Evolutionary conservation across 2,888 invertebrate genomes (phyloP).

Genomic region (Oligia strigilis): DNA sequence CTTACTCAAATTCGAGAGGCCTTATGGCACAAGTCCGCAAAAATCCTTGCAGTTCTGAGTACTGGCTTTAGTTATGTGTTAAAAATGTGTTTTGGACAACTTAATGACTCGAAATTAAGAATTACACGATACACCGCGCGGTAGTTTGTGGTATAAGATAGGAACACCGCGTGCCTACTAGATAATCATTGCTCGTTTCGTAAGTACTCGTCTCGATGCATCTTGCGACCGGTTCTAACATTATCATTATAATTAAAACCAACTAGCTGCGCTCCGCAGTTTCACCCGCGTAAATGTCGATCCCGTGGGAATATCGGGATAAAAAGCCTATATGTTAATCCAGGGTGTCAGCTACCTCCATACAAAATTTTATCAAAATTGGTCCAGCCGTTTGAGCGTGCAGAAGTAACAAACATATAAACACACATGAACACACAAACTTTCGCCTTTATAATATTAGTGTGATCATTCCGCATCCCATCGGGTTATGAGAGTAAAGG

Average conservation of each 20-base stretch:
- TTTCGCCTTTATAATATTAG: too few relatives aligned
- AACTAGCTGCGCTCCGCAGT: too few relatives aligned
- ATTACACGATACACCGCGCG: too few relatives aligned
- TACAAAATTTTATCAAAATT: too few relatives aligned
- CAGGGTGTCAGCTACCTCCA: too few relatives aligned
- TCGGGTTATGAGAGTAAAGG: not conserved
- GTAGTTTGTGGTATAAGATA: not conserved
- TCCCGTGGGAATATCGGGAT: too few relatives aligned
- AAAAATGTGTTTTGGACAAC: not conserved
- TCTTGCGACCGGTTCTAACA: not conserved
- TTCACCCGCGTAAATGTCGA: too few relatives aligned
- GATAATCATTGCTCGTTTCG: not conserved
- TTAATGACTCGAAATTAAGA: not conserved
- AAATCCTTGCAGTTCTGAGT: not conserved
- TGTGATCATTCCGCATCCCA: not conserved
- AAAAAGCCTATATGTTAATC: too few relatives aligned
- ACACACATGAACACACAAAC: too few relatives aligned
- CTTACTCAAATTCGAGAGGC: conserved; percentile 8
- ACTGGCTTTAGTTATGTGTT: not conserved
- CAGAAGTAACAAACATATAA: too few relatives aligned
- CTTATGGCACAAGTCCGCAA: not conserved
- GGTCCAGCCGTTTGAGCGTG: too few relatives aligned
- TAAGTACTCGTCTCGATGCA: not conserved
- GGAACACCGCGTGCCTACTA: not conserved
- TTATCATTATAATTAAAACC: not conserved